phyloP scores from a whole-genome alignment of 2,888 invertebrate species.

The Stictocephala bisonia region DNA sequence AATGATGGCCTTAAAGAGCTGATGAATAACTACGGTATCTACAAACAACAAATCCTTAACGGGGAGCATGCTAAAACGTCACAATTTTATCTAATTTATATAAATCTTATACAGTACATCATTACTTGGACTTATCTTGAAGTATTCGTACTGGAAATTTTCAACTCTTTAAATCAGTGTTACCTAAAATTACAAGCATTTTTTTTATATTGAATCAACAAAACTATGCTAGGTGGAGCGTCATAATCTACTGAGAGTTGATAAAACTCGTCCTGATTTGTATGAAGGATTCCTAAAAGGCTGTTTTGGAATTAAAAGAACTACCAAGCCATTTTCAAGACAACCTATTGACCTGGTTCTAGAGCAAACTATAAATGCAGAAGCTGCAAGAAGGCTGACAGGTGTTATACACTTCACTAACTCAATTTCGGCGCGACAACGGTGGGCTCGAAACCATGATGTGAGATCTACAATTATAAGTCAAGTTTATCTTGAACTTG shows the following conservation, averaged over 20 bases:
- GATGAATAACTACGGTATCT: neutral
- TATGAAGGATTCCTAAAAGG: conserved; percentile 57
- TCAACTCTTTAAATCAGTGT: conserved; percentile 56
- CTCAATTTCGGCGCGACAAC: conserved; percentile 60
- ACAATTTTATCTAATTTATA: conserved; percentile 60
- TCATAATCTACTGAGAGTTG: conserved; percentile 61
- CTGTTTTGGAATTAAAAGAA: conserved; percentile 61
- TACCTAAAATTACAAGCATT: conserved; percentile 60
- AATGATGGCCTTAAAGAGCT: neutral
- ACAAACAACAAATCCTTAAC: neutral
- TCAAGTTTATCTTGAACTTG: conserved; percentile 55
- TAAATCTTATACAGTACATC: conserved; percentile 57
- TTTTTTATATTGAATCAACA: conserved; percentile 62
- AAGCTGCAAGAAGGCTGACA: conserved; percentile 59
- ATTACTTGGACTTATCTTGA: conserved; percentile 57
- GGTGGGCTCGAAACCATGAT: conserved; percentile 57
- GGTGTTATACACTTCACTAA: conserved; percentile 58
- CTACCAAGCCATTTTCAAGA: conserved; percentile 61
- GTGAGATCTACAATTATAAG: conserved; percentile 57
- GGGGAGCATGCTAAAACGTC: conserved; percentile 61
- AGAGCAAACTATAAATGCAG: conserved; percentile 62
- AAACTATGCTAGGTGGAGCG: conserved; percentile 62
- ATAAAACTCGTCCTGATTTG: conserved; percentile 60
- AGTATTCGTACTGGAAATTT: conserved; percentile 61
- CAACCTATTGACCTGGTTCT: conserved; percentile 61